Conservation (phyloP, 2,113 vertebrate genomes). For the Notothenia rossii region DNA sequence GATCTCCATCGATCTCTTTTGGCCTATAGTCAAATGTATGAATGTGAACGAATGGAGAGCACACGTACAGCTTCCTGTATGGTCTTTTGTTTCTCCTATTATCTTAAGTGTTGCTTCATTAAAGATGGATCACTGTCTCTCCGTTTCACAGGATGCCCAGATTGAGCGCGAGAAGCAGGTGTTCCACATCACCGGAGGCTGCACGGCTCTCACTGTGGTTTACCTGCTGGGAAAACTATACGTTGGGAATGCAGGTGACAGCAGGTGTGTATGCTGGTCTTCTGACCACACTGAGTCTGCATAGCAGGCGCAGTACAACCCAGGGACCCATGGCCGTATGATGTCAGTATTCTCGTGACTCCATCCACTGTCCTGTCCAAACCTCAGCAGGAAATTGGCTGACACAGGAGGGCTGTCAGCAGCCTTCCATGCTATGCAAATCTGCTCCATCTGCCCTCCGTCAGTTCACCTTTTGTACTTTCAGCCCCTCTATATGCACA, state of each 20-base stretch:
- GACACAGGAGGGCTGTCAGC: not conserved
- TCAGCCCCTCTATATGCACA: not conserved
- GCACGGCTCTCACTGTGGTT: slow-evolving; percentile 92
- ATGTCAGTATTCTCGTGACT: not conserved
- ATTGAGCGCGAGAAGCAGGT: slow-evolving; percentile 91
- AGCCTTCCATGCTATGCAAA: not conserved
- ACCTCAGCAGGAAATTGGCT: slow-evolving; percentile 4
- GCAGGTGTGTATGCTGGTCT: slow-evolving; percentile 86
- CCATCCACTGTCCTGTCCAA: not conserved
- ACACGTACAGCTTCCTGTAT: not conserved
- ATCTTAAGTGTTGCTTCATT: not conserved
- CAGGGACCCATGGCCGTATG: not conserved
- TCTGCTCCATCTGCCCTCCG: not conserved
- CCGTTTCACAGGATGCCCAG: slow-evolving; percentile 88
- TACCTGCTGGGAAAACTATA: slow-evolving; percentile 95
- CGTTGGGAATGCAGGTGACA: slow-evolving; percentile 95
- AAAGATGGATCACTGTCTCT: slow-evolving; percentile 24
- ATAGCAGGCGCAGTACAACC: not conserved
- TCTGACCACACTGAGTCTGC: not conserved
- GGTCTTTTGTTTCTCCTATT: not conserved
- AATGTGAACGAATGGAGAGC: not conserved
- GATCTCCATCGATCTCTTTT: not conserved
- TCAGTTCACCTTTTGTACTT: not conserved
- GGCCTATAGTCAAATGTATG: not conserved
- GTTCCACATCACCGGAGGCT: slow-evolving; percentile 93